Evolutionary conservation across 53 echinoderm and acorn worm genomes (phyloP), one percentile per base, ranked within the genome.

Genomic region (Apostichopus leukothele): DNA sequence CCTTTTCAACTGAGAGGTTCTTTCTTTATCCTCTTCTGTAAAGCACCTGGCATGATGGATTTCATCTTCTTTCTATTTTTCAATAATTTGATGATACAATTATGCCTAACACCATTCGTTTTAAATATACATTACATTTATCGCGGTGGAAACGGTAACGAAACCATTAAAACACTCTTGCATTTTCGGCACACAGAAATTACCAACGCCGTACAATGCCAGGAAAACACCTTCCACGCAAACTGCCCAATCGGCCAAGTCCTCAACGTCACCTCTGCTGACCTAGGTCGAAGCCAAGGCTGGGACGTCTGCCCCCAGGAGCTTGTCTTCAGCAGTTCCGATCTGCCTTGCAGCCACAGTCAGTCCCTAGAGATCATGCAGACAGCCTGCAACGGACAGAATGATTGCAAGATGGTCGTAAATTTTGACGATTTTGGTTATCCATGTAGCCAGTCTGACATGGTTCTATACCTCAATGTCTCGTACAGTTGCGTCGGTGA

Each of bases 211-310:
- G 85, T 90, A 3, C 77, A 80, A 27, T 96, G 96, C 53, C 91
- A 75, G 5, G 94, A 96, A 84, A 89, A 94, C 79, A 91, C 86
- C n/a, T 84, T 88, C 71, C 88, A 88, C 3, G 71, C 92, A 51
- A 88, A 89, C 53, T 94, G 94, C 73, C 91, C 76, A 1, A 90
- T 92, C 83, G 88, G 90, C 93, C 84, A 94, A 53, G 90, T 81
- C 27, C 83, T 96, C 67, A 93, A 96, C 77, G 86, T 94, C 54
- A 96, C 96, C 61, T 88, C 53, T n/a, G 91, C 86, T 52, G 86
- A 88, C 27, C 93, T 93, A 90, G 96, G 96, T n/a, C 96, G 96
- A 21, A 92, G 88, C 51, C 51, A 90, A 6, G 91, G 90, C 57
- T 90, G 92, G 92, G 73, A 88, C 25, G 92, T 90, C 52, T 94